Evolutionary conservation across 2,797 vertebrate species (phyloP).

Genomic region (Ptychobarbus kaznakovi): DNA sequence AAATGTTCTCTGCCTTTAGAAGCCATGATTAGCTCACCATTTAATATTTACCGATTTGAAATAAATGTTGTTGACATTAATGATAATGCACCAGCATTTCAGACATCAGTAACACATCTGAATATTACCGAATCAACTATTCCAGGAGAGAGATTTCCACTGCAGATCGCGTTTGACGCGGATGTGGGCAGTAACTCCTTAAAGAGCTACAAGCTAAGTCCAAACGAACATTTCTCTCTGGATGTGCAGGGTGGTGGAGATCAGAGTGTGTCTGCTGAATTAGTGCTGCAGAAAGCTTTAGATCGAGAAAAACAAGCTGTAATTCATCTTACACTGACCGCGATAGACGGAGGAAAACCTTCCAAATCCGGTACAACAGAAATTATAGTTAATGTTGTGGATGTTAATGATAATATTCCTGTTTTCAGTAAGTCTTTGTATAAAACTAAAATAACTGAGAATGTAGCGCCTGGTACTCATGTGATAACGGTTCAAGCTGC

Average conservation of each 20-base stretch:
- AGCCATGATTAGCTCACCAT: constrained; percentile 51
- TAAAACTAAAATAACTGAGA: constrained; percentile 55
- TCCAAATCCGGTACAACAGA: constrained; percentile 50
- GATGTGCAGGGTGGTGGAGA: constrained; percentile 61
- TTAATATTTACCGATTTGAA: constrained; percentile 57
- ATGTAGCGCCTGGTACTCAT: constrained; percentile 34
- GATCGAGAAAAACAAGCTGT: constrained; percentile 62
- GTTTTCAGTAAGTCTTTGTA: constrained; percentile 62
- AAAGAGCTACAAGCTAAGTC: constrained; percentile 63
- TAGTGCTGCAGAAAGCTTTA: constrained; percentile 65
- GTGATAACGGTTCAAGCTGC: constrained; percentile 57
- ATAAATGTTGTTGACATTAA: constrained; percentile 61
- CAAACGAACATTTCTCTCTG: constrained; percentile 65
- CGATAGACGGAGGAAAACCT: constrained; percentile 65
- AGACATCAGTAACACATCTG: constrained; percentile 75
- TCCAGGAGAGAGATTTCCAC: constrained; percentile 66
- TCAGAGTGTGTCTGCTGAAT: constrained; percentile 59
- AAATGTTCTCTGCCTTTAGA: constrained; percentile 62
- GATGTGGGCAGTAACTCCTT: constrained; percentile 63
- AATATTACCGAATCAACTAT: constrained; percentile 64
- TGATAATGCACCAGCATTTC: constrained; percentile 72
- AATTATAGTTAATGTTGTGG: constrained; percentile 64
- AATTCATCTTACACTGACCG: constrained; percentile 57
- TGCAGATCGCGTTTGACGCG: constrained; percentile 57
- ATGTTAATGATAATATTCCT: constrained; percentile 68